A percentile compares a stretch with the other conserved stretches of the same genome.
phyloP scores from a whole-genome alignment of 2,888 invertebrate species.

The Eugnorisma glareosa region DNA sequence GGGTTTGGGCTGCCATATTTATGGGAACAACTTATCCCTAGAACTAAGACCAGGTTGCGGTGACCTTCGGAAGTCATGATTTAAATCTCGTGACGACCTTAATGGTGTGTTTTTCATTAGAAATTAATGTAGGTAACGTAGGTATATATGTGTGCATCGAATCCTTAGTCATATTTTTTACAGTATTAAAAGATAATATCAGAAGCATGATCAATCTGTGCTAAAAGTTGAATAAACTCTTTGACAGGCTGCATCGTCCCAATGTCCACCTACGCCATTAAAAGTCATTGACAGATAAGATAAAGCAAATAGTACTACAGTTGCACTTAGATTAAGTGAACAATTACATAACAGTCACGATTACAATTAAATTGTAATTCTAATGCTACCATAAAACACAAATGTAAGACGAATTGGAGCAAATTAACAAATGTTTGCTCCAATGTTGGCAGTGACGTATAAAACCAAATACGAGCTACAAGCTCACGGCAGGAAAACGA shows the following conservation, averaged over 20 bases:
- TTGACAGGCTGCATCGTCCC: conserved; percentile 14
- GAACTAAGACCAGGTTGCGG: conserved; percentile 42
- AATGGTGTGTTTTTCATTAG: background rate
- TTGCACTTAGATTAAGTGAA: conserved; percentile 29
- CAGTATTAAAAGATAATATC: conserved; percentile 12
- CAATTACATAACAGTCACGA: conserved; percentile 47
- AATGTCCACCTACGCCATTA: conserved; percentile 8
- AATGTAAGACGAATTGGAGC: conserved; percentile 42
- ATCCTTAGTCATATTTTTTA: conserved; percentile 7
- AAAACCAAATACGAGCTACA: conserved; percentile 73
- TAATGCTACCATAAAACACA: conserved; percentile 45
- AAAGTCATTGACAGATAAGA: conserved; percentile 62
- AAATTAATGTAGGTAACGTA: background rate
- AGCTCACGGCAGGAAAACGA: conserved; percentile 82
- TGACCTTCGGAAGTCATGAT: conserved; percentile 41
- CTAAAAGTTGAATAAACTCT: conserved; percentile 58
- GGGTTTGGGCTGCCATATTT: conserved; percentile 51
- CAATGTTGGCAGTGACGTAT: conserved; percentile 68
- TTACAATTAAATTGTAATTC: conserved; percentile 54
- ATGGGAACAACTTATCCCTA: conserved; percentile 44
- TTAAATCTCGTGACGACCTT: conserved; percentile 17
- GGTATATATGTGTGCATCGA: background rate
- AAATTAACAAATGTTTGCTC: conserved; percentile 63
- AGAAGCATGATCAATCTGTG: conserved; percentile 36
- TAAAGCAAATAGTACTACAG: conserved; percentile 22